Conservation (phyloP, 2,888 invertebrate genomes). For the Polydrusus pterygomalis region DNA sequence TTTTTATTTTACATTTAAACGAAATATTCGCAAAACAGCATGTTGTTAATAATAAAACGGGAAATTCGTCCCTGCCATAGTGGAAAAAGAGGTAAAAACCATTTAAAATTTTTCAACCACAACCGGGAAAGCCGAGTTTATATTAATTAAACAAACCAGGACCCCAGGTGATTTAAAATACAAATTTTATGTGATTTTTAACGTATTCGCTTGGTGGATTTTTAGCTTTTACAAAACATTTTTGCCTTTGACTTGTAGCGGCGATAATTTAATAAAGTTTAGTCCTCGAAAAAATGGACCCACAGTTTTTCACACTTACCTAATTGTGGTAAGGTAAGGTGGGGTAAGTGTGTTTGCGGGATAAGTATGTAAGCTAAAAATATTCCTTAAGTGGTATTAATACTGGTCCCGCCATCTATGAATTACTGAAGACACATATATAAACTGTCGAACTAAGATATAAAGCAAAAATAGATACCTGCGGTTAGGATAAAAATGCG, state of each 20-base stretch:
- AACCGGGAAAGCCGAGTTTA: conserved; percentile 15
- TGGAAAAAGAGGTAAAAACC: conserved; percentile 1
- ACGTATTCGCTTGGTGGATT: neutral
- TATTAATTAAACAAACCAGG: conserved; percentile 30
- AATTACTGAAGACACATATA: too few species aligned
- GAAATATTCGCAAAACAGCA: conserved; percentile 1
- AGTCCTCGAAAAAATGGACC: neutral
- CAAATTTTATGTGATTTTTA: conserved; percentile 13
- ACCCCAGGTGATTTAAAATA: conserved; percentile 28
- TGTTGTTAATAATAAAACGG: neutral
- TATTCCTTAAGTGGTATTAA: too few species aligned
- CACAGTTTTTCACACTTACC: neutral
- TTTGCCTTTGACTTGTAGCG: neutral
- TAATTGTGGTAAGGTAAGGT: too few species aligned
- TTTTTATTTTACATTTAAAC: neutral
- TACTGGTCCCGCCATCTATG: too few species aligned
- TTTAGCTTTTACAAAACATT: neutral
- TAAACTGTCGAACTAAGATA: too few species aligned
- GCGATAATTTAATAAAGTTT: conserved; percentile 1
- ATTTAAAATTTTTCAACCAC: conserved; percentile 14
- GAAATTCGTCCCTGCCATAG: neutral
- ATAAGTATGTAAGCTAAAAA: too few species aligned
- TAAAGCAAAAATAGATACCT: too few species aligned
- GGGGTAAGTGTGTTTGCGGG: too few species aligned
- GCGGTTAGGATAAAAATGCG: too few species aligned